A percentile compares a stretch with the other conserved stretches of the same genome.
phyloP scores from a whole-genome alignment of 2,797 vertebrate genomes.

The Sphenopsis melanotis region DNA sequence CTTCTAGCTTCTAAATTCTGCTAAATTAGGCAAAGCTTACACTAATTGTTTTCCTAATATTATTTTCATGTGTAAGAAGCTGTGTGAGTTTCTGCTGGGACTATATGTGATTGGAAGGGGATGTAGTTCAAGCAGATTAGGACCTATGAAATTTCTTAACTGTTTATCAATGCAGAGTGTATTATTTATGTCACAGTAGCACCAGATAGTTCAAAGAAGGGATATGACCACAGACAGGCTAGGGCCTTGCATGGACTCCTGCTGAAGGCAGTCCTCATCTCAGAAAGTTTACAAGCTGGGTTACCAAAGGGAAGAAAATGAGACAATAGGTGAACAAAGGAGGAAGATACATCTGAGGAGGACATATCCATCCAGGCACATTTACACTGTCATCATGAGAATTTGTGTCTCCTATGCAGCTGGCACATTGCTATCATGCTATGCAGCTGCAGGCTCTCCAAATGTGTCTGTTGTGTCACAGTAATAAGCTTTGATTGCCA shows the following conservation, averaged over 20 bases:
- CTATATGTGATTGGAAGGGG: not conserved
- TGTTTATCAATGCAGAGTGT: not conserved
- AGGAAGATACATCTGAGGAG: not conserved
- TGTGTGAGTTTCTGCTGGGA: not conserved
- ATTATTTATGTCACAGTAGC: not conserved
- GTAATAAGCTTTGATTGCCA: not conserved
- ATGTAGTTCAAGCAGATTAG: not conserved
- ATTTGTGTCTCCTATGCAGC: not conserved
- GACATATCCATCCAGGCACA: not conserved
- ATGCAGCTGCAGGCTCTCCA: not conserved
- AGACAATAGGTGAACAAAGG: not conserved
- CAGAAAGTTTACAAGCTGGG: not conserved
- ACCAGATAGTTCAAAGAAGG: not conserved
- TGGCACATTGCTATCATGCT: not conserved
- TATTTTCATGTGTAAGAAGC: not conserved
- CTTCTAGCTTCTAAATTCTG: slow-evolving; percentile 41
- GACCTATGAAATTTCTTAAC: not conserved
- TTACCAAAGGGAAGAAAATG: not conserved
- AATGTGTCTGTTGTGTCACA: not conserved
- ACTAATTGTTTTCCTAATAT: slow-evolving; percentile 6
- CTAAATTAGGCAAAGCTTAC: slow-evolving; percentile 17
- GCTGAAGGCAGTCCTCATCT: not conserved
- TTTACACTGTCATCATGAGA: not conserved
- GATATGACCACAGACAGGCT: not conserved
- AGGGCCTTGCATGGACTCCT: not conserved